Evolutionary conservation across 2,888 invertebrate species (phyloP), one percentile per base, ranked within the genome.

Genomic region (Teleogryllus oceanicus): DNA sequence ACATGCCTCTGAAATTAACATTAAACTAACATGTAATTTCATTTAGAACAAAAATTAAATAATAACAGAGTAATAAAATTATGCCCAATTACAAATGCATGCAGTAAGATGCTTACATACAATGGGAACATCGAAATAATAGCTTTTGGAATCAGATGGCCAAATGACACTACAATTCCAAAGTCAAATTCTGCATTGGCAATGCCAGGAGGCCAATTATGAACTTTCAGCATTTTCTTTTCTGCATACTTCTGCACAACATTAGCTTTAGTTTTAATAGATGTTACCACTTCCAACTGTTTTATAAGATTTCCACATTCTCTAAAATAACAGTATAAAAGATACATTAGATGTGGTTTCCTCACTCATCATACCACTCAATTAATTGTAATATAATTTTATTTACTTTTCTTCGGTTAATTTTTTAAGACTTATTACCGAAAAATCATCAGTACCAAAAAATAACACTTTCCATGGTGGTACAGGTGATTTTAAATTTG

Each of bases 81-180:
- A 4, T 62, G 8, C 51, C 18, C n/a, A 79, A 49, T 75, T 1
- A 20, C 24, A 11, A 75, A 11, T 37, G 12, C 13, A 50, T 49
- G 13, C 11, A 51, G 51, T n/a, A 79, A 77, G 18, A 76, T 16
- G 37, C 37, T 37, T 84, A 90, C 93, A 91, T 90, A 96, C 96
- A 94, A 87, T 80, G 94, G 93, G 88, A 97, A 97, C 81, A 91
- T 89, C 12, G 91, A 87, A 50, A 98, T 94, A 0, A 96, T 86
- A 79, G 89, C 86, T 83, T 90, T 88, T 74, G 96, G 96, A 84
- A 98, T 96, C 82, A 98, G 88, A 85, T 96, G 93, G 0, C 98
- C 98, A 89, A 98, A 98, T 0, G 98, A 97, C 2, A 95, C 96
- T 50, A 98, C 94, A 78, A 98, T 88, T 8, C 98, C 98, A 81